These are phyloP conservation scores for Ceyx cyanopectus DNA, from an alignment of 2,113 vertebrate genomes.

Conservation along the genomic window DNA sequence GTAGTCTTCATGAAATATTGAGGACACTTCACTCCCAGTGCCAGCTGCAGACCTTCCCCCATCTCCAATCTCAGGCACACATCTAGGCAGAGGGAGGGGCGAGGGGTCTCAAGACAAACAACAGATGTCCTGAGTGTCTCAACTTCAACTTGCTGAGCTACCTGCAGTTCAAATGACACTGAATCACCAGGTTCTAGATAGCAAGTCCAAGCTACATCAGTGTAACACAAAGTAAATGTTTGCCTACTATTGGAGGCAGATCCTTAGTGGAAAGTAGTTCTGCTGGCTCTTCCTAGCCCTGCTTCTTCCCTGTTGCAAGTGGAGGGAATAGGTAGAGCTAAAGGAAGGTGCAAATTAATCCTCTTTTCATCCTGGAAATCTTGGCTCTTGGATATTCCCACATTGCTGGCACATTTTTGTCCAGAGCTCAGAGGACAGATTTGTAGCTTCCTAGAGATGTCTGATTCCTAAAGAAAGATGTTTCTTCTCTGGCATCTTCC, in stretches of 20 bases:
- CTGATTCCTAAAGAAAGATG: not conserved
- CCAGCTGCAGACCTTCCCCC: too few relatives aligned
- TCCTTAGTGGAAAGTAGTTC: not conserved
- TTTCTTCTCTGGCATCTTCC: not conserved
- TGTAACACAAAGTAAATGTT: not conserved
- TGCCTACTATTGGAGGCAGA: not conserved
- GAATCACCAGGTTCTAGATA: not conserved
- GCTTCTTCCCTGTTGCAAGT: not conserved
- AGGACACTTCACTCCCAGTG: too few relatives aligned
- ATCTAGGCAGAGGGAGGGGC: too few relatives aligned
- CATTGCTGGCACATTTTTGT: fast-evolving
- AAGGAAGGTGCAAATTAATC: not conserved
- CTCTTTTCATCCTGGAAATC: not conserved
- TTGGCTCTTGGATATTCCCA: not conserved
- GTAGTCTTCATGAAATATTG: too few relatives aligned
- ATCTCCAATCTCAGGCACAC: too few relatives aligned
- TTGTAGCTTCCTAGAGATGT: not conserved
- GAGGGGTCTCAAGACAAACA: too few relatives aligned
- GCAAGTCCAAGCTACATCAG: not conserved
- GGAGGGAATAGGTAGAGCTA: not conserved
- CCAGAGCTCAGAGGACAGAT: not conserved
- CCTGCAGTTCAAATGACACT: not conserved
- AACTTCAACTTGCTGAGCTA: not conserved
- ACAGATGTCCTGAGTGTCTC: too few relatives aligned
- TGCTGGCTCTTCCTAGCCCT: not conserved